phyloP scores from a whole-genome alignment of 2,113 vertebrate genomes.

The Aegithalos caudatus region DNA sequence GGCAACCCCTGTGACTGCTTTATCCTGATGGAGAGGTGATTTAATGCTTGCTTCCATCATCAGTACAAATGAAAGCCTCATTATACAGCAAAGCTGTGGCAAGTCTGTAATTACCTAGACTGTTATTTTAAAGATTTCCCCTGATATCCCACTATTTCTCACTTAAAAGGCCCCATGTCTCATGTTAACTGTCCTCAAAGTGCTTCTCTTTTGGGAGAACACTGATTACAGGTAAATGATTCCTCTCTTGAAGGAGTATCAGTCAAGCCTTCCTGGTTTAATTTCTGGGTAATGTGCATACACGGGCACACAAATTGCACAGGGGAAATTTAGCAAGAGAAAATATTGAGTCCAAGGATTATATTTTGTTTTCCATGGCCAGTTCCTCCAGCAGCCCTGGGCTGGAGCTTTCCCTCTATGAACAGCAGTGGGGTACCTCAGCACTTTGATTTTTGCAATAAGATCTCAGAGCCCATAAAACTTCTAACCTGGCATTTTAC shows the following conservation, averaged over 20 bases:
- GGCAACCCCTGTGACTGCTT: not conserved
- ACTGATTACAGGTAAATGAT: conserved; percentile 20
- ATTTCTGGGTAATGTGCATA: not conserved
- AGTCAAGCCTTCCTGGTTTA: not conserved
- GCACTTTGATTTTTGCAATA: not conserved
- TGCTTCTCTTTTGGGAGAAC: not conserved
- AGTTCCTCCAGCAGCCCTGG: not conserved
- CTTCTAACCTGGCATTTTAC: not conserved
- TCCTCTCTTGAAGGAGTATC: not conserved
- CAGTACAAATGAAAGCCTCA: conserved; percentile 32
- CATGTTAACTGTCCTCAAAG: not conserved
- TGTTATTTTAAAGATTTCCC: conserved; percentile 19
- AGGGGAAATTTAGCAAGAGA: not conserved
- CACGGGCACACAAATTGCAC: not conserved
- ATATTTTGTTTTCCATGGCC: not conserved
- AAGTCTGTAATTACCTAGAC: conserved; percentile 41
- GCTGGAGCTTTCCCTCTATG: not conserved
- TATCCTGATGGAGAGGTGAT: not conserved
- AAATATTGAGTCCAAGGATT: not conserved
- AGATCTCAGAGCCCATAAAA: not conserved
- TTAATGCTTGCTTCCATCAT: conserved; percentile 15
- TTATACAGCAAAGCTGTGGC: conserved; percentile 12
- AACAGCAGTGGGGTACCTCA: not conserved
- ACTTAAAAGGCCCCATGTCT: not conserved
- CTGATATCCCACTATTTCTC: conserved; percentile 1